Conservation (phyloP, 2,888 invertebrate genomes). For the Rhagonycha fulva region DNA sequence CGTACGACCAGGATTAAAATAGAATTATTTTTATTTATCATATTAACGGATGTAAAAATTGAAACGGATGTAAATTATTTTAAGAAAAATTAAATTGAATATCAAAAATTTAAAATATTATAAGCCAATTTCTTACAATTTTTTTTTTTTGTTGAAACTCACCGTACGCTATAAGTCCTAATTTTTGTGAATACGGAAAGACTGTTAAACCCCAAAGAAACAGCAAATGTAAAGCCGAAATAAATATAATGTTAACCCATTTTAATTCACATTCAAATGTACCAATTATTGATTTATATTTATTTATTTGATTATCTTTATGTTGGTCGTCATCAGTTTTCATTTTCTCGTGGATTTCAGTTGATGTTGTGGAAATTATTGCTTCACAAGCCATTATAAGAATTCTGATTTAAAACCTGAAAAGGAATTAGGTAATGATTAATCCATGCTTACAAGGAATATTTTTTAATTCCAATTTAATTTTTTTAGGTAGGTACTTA, state of each 20-base stretch:
- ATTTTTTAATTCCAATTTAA: no score
- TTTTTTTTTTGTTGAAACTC: slow-evolving; percentile 50
- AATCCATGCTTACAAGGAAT: no score
- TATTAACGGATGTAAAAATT: no score
- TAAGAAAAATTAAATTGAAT: no score
- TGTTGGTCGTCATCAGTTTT: background rate
- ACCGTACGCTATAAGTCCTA: slow-evolving; percentile 64
- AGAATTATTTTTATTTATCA: no score
- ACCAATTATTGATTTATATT: slow-evolving; percentile 33
- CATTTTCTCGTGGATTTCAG: background rate
- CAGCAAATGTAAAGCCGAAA: slow-evolving; percentile 59
- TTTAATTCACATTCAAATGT: slow-evolving; percentile 65
- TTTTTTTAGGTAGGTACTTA: no score
- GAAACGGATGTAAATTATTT: no score
- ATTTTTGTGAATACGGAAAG: slow-evolving; percentile 47
- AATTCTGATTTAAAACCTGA: background rate
- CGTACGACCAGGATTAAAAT: no score
- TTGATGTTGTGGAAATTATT: background rate
- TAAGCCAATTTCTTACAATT: background rate
- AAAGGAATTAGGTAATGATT: background rate
- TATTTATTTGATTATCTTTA: background rate
- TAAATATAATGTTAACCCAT: slow-evolving; percentile 65
- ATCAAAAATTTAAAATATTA: no score
- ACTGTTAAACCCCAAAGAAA: slow-evolving; percentile 52
- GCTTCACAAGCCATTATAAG: background rate